phyloP scores from a whole-genome alignment of 2,113 vertebrate genomes.

The Numenius arquata region DNA sequence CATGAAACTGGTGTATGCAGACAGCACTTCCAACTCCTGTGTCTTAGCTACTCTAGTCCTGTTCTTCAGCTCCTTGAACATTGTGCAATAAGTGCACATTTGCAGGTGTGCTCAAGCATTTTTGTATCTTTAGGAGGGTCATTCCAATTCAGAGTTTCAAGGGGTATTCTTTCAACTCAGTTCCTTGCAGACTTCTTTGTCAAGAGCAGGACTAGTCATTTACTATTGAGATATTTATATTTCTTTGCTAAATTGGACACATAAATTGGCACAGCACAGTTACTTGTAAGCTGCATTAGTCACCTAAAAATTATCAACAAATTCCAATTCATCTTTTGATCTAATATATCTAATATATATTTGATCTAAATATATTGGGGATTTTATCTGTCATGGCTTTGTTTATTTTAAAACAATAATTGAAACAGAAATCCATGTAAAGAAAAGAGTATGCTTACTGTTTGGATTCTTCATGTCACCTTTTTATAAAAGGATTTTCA shows the following conservation, averaged over 20 bases:
- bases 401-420: not conserved
- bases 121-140: constrained; percentile 45
- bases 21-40: constrained; percentile 33
- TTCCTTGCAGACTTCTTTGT: constrained; percentile 35
- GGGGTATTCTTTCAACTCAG: constrained; percentile 34
- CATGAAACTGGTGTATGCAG: constrained; percentile 28
- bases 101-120: constrained; percentile 34
- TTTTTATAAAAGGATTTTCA: not conserved
- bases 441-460: not conserved
- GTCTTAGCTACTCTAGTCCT: constrained; percentile 33
- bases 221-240: constrained; percentile 17
- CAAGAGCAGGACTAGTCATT: constrained; percentile 1
- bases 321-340: not conserved
- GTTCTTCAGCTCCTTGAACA: constrained; percentile 38
- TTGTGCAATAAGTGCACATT: constrained; percentile 16
- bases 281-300: not conserved
- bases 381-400: not conserved
- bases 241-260: not conserved
- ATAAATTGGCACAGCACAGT: not conserved
- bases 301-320: not conserved
- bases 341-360: no score
- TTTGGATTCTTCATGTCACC: not conserved
- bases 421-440: not conserved
- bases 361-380: not conserved
- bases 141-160: constrained; percentile 34